Conservation (phyloP, 2,113 vertebrate genomes). For the Otis tarda region DNA sequence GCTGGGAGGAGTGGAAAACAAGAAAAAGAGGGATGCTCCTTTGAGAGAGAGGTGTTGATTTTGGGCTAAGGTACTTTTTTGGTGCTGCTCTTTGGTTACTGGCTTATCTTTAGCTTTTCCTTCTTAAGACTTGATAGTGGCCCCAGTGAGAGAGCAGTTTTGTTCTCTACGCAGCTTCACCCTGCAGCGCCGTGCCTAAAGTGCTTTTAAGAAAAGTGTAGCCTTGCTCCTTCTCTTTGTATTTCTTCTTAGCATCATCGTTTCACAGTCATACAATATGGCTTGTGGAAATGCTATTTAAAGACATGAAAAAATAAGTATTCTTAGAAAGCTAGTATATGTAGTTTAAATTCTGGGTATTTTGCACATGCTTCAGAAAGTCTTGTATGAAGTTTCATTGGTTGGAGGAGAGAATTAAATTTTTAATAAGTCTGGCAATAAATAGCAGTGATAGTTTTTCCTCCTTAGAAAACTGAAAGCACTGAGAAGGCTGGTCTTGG, state of each 20-base stretch:
- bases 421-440: background rate
- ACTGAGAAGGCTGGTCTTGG: background rate
- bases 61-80: background rate
- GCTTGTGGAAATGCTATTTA: slow-evolving; percentile 15
- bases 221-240: background rate
- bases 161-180: background rate
- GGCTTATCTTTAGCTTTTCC: background rate
- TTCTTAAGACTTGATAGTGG: background rate
- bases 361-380: background rate
- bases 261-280: background rate
- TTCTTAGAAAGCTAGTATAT: background rate
- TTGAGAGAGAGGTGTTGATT: background rate
- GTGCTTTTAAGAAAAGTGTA: background rate
- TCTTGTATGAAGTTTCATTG: background rate
- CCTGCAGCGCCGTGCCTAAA: background rate
- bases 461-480: background rate
- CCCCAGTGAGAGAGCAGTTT: background rate
- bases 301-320: background rate
- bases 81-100: background rate
- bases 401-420: background rate
- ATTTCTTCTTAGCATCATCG: background rate
- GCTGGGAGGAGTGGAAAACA: background rate
- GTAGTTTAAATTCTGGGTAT: background rate
- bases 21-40: background rate
- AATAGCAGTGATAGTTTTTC: background rate